These are phyloP conservation scores for Ephestia elutella DNA, from an alignment of 1,140 invertebrate species.

Conservation along the genomic window DNA sequence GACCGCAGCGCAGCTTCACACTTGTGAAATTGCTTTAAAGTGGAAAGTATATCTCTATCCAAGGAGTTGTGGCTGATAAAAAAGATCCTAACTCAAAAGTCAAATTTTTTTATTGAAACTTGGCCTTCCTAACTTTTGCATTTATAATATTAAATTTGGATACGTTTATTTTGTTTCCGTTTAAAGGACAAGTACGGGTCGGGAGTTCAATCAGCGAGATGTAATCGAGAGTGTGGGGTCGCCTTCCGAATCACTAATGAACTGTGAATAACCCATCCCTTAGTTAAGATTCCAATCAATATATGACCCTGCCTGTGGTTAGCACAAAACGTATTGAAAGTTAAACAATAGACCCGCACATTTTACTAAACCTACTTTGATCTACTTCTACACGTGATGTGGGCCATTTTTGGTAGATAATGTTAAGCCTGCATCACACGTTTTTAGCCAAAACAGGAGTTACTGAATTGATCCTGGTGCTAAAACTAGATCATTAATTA, in stretches of 20 bases:
- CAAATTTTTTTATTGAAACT: no score
- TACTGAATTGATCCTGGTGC: no score
- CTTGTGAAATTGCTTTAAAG: no score
- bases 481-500: no score
- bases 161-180: background rate
- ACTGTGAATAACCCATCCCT: constrained; percentile 27
- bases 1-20: no score
- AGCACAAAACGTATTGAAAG: constrained; percentile 6
- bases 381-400: background rate
- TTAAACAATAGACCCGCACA: constrained; percentile 8
- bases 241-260: constrained; percentile 32
- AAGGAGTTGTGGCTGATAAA: no score
- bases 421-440: no score
- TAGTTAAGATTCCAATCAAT: constrained; percentile 22
- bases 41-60: no score
- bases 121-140: no score
- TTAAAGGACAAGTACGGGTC: background rate
- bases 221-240: constrained; percentile 19
- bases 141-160: background rate
- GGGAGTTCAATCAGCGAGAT: constrained; percentile 22
- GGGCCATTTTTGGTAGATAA: background rate
- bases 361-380: constrained; percentile 5
- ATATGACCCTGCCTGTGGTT: constrained; percentile 7
- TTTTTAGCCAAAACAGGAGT: no score
- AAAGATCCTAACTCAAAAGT: no score